Percentiles rank a stretch among this genome's conserved stretches.
Evolutionary conservation across 2,888 invertebrate genomes (phyloP).

Genomic region (Amblyjoppa fuscipennis): DNA sequence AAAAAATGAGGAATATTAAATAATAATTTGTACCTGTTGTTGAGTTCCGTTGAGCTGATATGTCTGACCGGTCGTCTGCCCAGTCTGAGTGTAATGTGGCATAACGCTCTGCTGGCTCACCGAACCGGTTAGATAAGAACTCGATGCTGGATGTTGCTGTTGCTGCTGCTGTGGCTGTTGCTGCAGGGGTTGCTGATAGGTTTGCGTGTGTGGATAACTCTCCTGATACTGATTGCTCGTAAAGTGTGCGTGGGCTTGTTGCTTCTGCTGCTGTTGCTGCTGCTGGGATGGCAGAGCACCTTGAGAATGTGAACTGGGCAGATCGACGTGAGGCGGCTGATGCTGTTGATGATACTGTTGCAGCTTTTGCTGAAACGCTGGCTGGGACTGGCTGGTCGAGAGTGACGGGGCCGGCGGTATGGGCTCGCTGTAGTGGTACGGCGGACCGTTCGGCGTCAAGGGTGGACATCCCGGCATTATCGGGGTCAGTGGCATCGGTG

Average conservation of each 20-base stretch:
- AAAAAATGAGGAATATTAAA: not conserved
- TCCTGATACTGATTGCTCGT: constrained; percentile 85
- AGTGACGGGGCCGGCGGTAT: constrained; percentile 85
- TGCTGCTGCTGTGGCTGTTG: constrained; percentile 80
- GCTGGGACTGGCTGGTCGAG: constrained; percentile 83
- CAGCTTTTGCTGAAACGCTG: constrained; percentile 82
- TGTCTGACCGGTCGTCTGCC: constrained; percentile 77
- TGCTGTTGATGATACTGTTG: constrained; percentile 80
- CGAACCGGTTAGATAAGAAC: constrained; percentile 80
- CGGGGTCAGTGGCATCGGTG: constrained; percentile 84
- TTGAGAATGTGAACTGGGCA: constrained; percentile 81
- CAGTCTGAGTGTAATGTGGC: constrained; percentile 82
- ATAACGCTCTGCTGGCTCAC: constrained; percentile 82
- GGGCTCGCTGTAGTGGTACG: constrained; percentile 87
- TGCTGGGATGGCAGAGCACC: constrained; percentile 77
- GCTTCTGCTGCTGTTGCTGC: constrained; percentile 77
- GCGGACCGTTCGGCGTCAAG: constrained; percentile 85
- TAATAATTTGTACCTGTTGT: constrained; percentile 73
- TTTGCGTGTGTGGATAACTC: constrained; percentile 86
- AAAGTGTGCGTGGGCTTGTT: constrained; percentile 82
- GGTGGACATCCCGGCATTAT: constrained; percentile 84
- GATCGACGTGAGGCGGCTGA: constrained; percentile 84
- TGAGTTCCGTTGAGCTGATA: constrained; percentile 83
- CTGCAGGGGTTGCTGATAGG: constrained; percentile 85
- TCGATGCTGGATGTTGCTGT: constrained; percentile 79